Percentiles rank a stretch among this genome's conserved stretches.
These are phyloP conservation scores for Psylliodes chrysocephalus DNA, from an alignment of 2,888 invertebrate species.

Conservation along the genomic window DNA sequence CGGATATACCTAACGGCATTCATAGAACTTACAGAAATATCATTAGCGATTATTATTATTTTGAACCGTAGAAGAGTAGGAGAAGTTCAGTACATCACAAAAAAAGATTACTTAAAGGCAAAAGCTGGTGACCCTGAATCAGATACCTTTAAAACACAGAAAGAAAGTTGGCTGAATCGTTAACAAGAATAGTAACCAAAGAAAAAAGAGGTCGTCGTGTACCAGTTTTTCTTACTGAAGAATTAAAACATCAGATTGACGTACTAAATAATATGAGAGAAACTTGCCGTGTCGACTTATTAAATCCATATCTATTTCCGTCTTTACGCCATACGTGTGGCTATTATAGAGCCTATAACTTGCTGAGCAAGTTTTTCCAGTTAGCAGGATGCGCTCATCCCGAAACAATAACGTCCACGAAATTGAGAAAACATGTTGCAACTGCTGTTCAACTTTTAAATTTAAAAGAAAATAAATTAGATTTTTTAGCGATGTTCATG, in stretches of 20 bases:
- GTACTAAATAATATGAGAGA: neutral
- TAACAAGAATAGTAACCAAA: constrained; percentile 16
- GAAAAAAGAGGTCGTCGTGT: constrained; percentile 24
- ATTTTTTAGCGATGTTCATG: constrained; percentile 1
- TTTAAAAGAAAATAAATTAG: constrained; percentile 6
- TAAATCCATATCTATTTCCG: constrained; percentile 15
- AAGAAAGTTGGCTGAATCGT: constrained; percentile 3
- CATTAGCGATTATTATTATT: constrained; percentile 2
- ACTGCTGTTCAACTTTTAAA: constrained; percentile 13
- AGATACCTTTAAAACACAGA: constrained; percentile 9
- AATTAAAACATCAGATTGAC: neutral
- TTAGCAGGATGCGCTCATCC: constrained; percentile 10
- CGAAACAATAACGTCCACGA: constrained; percentile 13
- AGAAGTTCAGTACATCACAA: constrained; percentile 16
- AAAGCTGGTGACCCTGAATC: neutral
- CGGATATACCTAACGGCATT: neutral
- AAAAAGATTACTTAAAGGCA: neutral
- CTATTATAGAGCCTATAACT: neutral
- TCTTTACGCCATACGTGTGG: neutral
- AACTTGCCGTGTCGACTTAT: too few relatives aligned
- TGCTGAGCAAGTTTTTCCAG: constrained; percentile 7
- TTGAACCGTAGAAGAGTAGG: constrained; percentile 25
- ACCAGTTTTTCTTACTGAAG: constrained; percentile 14
- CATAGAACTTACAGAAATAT: constrained; percentile 1
- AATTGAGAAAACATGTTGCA: constrained; percentile 11